Percentiles rank a stretch among this genome's conserved stretches.
phyloP scores from a whole-genome alignment of 2,888 invertebrate species.

The Coleophora deauratella region DNA sequence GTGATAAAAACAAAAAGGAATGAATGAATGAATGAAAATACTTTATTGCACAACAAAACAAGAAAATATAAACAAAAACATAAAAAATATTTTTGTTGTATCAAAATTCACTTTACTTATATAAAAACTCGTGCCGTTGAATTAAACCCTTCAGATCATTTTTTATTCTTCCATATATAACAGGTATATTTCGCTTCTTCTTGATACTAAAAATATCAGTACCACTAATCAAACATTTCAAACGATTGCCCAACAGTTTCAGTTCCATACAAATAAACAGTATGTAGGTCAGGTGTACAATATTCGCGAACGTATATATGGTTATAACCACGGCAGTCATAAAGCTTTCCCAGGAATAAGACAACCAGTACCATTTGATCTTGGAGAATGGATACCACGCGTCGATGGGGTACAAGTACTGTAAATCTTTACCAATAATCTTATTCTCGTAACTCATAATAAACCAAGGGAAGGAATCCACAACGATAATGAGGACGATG shows the following conservation, averaged over 20 bases:
- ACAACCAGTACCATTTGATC: conserved; percentile 43
- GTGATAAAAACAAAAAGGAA: too few species aligned
- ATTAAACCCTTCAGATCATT: conserved; percentile 41
- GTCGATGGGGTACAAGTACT: conserved; percentile 48
- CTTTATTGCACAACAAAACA: too few species aligned
- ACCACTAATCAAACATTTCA: conserved; percentile 31
- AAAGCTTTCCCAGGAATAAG: conserved; percentile 49
- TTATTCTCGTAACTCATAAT: conserved; percentile 43
- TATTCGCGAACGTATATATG: conserved; percentile 37
- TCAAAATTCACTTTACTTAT: conserved; percentile 37
- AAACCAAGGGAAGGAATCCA: conserved; percentile 44
- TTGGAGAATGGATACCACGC: conserved; percentile 63
- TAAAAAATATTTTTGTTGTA: too few species aligned
- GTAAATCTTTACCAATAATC: conserved; percentile 27
- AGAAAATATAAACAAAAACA: too few species aligned
- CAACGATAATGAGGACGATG: conserved; percentile 29
- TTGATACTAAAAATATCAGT: conserved; percentile 30
- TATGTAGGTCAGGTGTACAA: conserved; percentile 40
- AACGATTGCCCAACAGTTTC: conserved; percentile 36
- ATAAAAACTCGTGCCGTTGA: conserved; percentile 35
- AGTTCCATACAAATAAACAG: conserved; percentile 52
- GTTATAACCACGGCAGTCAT: conserved; percentile 47
- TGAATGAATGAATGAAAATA: too few species aligned
- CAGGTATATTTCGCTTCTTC: conserved; percentile 12
- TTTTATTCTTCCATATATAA: conserved; percentile 27